A percentile compares a stretch with the other conserved stretches of the same genome.
Conservation (phyloP, 1,140 invertebrate species). For the Drosophila kepulauana region DNA sequence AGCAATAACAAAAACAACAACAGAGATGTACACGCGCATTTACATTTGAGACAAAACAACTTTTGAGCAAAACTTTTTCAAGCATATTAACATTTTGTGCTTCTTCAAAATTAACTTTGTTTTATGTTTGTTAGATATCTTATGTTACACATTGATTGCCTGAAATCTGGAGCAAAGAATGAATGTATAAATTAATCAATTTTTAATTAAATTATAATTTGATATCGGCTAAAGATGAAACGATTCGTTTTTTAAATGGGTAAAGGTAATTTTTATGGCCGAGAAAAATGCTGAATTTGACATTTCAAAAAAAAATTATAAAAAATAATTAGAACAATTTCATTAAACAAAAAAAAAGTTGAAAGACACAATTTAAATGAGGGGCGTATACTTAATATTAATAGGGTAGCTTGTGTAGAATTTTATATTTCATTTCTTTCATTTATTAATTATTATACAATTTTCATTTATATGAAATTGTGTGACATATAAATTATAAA, state of each 20-base stretch:
- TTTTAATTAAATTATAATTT: constrained; percentile 11
- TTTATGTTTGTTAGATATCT: constrained; percentile 17
- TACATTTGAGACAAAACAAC: constrained; percentile 52
- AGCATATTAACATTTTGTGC: constrained; percentile 44
- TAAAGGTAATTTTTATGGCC: not conserved
- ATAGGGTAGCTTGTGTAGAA: not conserved
- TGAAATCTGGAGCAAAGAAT: constrained; percentile 2
- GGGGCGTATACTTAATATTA: not conserved
- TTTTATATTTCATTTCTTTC: not conserved
- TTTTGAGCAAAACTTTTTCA: constrained; percentile 29
- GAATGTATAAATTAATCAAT: constrained; percentile 13
- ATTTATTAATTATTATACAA: not conserved
- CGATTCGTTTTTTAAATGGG: constrained; percentile 2
- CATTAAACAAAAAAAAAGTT: constrained; percentile 6
- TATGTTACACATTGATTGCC: not conserved
- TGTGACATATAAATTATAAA: too few species aligned
- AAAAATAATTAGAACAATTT: constrained; percentile 40
- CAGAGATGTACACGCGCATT: constrained; percentile 43
- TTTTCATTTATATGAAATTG: not conserved
- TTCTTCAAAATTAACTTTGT: constrained; percentile 3
- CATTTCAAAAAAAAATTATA: not conserved
- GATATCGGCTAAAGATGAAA: constrained; percentile 1
- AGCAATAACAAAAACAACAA: constrained; percentile 31
- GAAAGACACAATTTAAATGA: constrained; percentile 2
- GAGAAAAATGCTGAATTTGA: constrained; percentile 34